Conservation (phyloP, 1,140 invertebrate species). For the Drosophila fuyamai region DNA sequence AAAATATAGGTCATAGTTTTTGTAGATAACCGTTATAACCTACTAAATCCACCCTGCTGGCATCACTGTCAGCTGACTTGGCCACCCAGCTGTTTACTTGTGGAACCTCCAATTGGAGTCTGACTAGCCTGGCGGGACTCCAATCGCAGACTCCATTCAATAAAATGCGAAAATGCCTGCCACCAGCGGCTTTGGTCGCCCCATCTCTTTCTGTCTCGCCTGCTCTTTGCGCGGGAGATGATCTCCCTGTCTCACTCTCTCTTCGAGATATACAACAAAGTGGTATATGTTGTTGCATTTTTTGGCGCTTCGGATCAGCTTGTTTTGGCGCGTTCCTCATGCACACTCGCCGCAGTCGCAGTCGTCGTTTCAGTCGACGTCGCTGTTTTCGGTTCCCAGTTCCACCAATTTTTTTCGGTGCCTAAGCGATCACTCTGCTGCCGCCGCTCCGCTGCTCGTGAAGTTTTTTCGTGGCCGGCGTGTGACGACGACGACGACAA, state of each 20-base stretch:
- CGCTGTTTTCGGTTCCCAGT: constrained; percentile 26
- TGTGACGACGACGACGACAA: constrained; percentile 66
- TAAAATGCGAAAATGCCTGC: constrained; percentile 44
- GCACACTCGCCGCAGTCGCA: constrained; percentile 51
- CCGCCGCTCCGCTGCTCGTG: constrained; percentile 48
- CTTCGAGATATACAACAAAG: constrained; percentile 38
- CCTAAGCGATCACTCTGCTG: constrained; percentile 50
- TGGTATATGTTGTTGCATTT: constrained; percentile 66
- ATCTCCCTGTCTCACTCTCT: constrained; percentile 15
- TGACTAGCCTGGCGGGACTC: constrained; percentile 27
- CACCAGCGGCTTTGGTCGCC: constrained; percentile 40
- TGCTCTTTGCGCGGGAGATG: constrained; percentile 56
- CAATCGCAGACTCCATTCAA: constrained; percentile 56
- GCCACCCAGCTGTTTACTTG: constrained; percentile 52
- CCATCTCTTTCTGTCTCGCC: constrained; percentile 14
- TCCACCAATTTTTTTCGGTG: constrained; percentile 48
- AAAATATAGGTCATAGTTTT: not conserved
- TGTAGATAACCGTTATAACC: too few relatives aligned
- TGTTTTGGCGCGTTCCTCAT: constrained; percentile 68
- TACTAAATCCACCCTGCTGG: constrained; percentile 35
- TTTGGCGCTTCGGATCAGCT: constrained; percentile 63
- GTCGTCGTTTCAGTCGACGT: constrained; percentile 11
- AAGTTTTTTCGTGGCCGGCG: constrained; percentile 69
- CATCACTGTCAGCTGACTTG: constrained; percentile 56
- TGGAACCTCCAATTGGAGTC: constrained; percentile 20